Conservation (phyloP, 2,888 invertebrate species). For the Cyrtodaria siliqua region DNA sequence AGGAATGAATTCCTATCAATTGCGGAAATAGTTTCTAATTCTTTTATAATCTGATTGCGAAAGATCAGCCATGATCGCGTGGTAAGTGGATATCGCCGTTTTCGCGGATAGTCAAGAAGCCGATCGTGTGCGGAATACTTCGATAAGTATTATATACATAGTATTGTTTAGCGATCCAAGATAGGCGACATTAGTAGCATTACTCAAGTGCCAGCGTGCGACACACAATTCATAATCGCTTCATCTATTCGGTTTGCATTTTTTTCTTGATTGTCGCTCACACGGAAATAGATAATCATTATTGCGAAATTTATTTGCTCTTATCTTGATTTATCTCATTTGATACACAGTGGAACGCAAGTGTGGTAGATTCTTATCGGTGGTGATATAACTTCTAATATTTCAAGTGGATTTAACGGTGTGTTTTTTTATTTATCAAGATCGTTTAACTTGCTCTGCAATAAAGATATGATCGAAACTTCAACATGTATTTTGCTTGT, state of each 20-base stretch:
- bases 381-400: conserved; percentile 19
- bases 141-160: conserved; percentile 8
- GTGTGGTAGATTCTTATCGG: conserved; percentile 27
- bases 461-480: no score
- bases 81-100: not conserved
- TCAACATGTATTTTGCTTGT: no score
- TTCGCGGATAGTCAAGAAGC: no score
- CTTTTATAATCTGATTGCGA: conserved; percentile 28
- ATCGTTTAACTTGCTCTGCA: not conserved
- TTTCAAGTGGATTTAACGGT: conserved; percentile 3
- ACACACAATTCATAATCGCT: conserved; percentile 1
- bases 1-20: conserved; percentile 58
- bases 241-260: conserved; percentile 1
- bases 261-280: not conserved
- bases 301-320: conserved; percentile 8
- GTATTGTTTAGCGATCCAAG: not conserved
- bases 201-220: conserved; percentile 6
- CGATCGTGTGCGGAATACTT: not conserved
- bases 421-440: not conserved
- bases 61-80: conserved; percentile 9
- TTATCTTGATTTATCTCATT: conserved; percentile 41
- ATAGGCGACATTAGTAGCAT: not conserved
- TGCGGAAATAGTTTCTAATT: conserved; percentile 43
- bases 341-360: conserved; percentile 23
- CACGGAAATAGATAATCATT: not conserved